A percentile compares a stretch with the other conserved stretches of the same genome.
These are phyloP conservation scores for Sepiola atlantica DNA, from an alignment of 2,888 invertebrate genomes.

Conservation along the genomic window DNA sequence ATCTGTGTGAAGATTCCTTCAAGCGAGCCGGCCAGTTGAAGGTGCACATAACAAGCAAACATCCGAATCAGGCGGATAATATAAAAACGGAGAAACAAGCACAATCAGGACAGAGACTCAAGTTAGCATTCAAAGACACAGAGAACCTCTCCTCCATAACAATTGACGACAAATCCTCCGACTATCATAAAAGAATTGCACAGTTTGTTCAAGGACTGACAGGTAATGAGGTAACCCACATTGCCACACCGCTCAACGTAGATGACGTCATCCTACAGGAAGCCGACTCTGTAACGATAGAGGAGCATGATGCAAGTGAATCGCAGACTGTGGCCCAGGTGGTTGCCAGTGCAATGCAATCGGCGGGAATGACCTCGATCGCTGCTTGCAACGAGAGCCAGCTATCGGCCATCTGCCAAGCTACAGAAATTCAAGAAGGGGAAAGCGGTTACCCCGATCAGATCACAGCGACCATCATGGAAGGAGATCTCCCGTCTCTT, in stretches of 20 bases:
- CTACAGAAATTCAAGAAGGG: conserved; percentile 36
- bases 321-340: conserved; percentile 48
- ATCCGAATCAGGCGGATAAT: conserved; percentile 54
- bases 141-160: background rate
- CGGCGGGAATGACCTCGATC: conserved; percentile 42
- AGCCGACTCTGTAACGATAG: conserved; percentile 47
- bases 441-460: background rate
- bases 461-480: conserved; percentile 32
- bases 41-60: conserved; percentile 61
- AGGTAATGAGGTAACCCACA: conserved; percentile 34
- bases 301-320: background rate
- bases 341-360: conserved; percentile 47
- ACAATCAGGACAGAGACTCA: conserved; percentile 45
- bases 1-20: conserved; percentile 68
- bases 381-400: background rate
- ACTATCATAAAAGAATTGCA: conserved; percentile 39
- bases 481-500: background rate
- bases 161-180: conserved; percentile 4
- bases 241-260: background rate
- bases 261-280: conserved; percentile 51
- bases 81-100: conserved; percentile 53
- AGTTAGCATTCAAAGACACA: conserved; percentile 51
- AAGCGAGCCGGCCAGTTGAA: conserved; percentile 67
- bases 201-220: conserved; percentile 42
- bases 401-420: conserved; percentile 40